phyloP scores from a whole-genome alignment of 1,140 invertebrate species.

The Solen grandis region DNA sequence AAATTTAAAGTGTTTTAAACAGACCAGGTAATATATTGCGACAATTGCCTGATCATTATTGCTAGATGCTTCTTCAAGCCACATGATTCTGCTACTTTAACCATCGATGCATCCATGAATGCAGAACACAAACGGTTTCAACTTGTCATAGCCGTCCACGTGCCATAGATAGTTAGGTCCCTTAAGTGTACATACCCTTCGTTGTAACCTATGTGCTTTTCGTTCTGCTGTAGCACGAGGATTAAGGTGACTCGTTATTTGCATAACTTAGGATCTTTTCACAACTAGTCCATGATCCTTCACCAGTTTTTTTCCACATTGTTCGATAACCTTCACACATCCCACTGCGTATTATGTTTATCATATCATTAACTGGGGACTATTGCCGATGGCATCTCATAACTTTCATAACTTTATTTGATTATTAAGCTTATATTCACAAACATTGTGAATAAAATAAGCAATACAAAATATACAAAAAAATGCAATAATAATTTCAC shows the following conservation, averaged over 20 bases:
- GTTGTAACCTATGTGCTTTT: slow-evolving; percentile 39
- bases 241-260: slow-evolving; percentile 13
- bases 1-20: slow-evolving; percentile 29
- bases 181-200: slow-evolving; percentile 54
- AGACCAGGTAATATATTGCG: slow-evolving; percentile 61
- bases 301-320: slow-evolving; percentile 14
- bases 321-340: slow-evolving; percentile 17
- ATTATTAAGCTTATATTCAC: too few relatives aligned
- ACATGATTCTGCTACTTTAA: slow-evolving; percentile 72
- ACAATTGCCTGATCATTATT: slow-evolving; percentile 66
- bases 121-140: slow-evolving; percentile 74
- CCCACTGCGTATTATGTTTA: background rate
- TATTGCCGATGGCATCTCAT: background rate
- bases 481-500: too few relatives aligned
- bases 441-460: too few relatives aligned
- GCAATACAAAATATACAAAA: too few relatives aligned
- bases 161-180: slow-evolving; percentile 62
- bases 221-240: background rate
- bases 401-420: too few relatives aligned
- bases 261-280: slow-evolving; percentile 15
- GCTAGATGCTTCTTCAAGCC: slow-evolving; percentile 70
- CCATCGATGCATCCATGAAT: slow-evolving; percentile 74
- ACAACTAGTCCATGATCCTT: slow-evolving; percentile 18
- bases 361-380: slow-evolving; percentile 7
- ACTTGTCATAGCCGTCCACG: slow-evolving; percentile 74